phyloP scores from a whole-genome alignment of 2,888 invertebrate species.

The Dromius quadrimaculatus region DNA sequence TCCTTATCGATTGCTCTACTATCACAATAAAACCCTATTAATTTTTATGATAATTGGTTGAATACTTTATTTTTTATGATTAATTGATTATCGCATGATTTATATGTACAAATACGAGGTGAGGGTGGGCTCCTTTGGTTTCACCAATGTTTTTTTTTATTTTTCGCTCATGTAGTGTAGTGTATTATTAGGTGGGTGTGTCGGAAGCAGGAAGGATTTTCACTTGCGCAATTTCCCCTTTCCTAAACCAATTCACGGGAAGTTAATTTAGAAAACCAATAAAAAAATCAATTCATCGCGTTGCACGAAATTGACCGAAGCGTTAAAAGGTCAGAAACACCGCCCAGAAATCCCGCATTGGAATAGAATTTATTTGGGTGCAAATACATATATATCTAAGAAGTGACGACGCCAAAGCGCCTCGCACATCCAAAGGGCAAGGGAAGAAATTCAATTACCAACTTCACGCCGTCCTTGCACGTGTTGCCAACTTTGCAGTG shows the following conservation, averaged over 20 bases:
- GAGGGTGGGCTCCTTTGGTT: too few species aligned
- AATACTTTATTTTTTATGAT: too few species aligned
- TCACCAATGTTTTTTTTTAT: too few species aligned
- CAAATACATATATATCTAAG: slow-evolving; percentile 60
- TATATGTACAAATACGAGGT: too few species aligned
- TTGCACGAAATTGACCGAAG: slow-evolving; percentile 46
- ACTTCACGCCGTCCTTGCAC: slow-evolving; percentile 60
- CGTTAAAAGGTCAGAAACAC: slow-evolving; percentile 56
- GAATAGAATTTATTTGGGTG: slow-evolving; percentile 64
- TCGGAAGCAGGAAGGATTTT: not conserved
- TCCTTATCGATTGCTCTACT: too few species aligned
- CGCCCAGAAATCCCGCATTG: slow-evolving; percentile 58
- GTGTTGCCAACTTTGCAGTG: slow-evolving; percentile 50
- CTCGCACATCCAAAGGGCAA: slow-evolving; percentile 27
- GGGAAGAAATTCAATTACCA: slow-evolving; percentile 66
- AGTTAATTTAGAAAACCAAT: slow-evolving; percentile 44
- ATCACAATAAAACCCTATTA: too few species aligned
- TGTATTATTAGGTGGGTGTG: not conserved
- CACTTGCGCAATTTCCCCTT: slow-evolving; percentile 11
- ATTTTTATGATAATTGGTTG: too few species aligned
- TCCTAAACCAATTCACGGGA: slow-evolving; percentile 29
- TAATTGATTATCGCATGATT: too few species aligned
- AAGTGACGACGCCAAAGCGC: slow-evolving; percentile 13
- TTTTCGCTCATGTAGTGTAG: too few species aligned
- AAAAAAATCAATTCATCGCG: slow-evolving; percentile 49